Evolutionary conservation across 2,888 invertebrate species (phyloP), one percentile per base, ranked within the genome.

Genomic region (Apodemia mormo): DNA sequence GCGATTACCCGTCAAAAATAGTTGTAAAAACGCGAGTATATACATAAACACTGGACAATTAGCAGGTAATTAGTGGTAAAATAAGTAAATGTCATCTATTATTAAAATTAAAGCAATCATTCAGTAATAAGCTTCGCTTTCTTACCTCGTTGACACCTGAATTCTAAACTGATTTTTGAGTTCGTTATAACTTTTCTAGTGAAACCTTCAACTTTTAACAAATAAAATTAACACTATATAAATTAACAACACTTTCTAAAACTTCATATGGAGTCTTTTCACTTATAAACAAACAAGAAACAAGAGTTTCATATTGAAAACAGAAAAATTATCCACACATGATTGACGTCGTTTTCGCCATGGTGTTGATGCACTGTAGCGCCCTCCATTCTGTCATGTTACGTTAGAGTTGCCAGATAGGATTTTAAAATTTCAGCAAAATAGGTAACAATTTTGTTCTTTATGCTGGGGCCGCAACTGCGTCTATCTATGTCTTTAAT

Each of bases 101-200:
- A n/a, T 37, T 88, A 85, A 87, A 85, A 87, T 82, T 85, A 86
- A 86, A 86, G 82, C 82, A 81, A 77, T 87, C 86, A 84, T 88
- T 82, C 82, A 80, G 83, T 80, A 85, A 83, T 85, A 87, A 84
- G 89, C 89, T 88, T 90, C 82, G 81, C 79, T 85, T 89, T 86
- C 93, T 92, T 93, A 93, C 93, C 93, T 93, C 93, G 89, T 92
- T 93, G 92, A 93, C 93, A 93, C 92, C 93, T 92, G 90, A 92
- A 91, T 86, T 87, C 87, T 86, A 82, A 86, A 90, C 86, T 86
- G 88, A 90, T 92, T 87, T 85, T 80, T 83, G 89, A 91, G 91
- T 91, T 91, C 89, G 91, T 91, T 91, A 87, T 76, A 91, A 91
- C 90, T 92, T 91, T 87, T 85, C 85, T 84, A 87, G 87, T 86